phyloP scores from a whole-genome alignment of 2,888 invertebrate genomes.

The Aphelenchoides bicaudatus region DNA sequence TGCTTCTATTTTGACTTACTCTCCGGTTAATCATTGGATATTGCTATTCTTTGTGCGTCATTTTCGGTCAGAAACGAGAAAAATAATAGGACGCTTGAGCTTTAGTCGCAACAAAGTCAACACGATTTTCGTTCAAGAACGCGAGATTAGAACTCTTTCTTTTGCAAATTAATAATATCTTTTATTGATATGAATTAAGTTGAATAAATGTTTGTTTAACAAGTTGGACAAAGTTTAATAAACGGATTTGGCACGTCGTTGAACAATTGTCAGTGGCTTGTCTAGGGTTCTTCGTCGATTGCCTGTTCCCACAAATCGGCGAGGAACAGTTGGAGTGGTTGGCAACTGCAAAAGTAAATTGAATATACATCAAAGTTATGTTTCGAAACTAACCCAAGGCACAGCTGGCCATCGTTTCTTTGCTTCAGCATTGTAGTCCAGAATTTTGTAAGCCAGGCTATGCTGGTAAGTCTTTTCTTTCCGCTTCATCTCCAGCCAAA shows the following conservation, averaged over 20 bases:
- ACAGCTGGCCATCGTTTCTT: constrained; percentile 32
- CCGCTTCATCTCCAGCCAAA: constrained; percentile 39
- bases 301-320: constrained; percentile 26
- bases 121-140: not conserved
- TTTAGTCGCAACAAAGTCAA: too few relatives aligned
- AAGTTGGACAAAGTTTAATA: constrained; percentile 5
- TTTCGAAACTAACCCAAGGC: constrained; percentile 35
- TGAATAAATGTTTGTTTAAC: constrained; percentile 13
- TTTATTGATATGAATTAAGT: not conserved
- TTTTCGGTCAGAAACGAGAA: constrained; percentile 6
- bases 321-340: constrained; percentile 29
- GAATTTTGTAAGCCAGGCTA: constrained; percentile 32
- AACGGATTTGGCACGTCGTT: constrained; percentile 15
- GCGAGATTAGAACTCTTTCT: not conserved
- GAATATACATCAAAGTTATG: too few relatives aligned
- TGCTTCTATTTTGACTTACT: not conserved
- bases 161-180: not conserved
- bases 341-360: too few relatives aligned
- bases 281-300: constrained; percentile 29
- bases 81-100: not conserved
- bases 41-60: not conserved
- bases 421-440: constrained; percentile 32
- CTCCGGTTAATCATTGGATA: constrained; percentile 3
- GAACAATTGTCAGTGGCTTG: constrained; percentile 20
- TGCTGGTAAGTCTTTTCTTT: constrained; percentile 30